Evolutionary conservation across 2,888 invertebrate genomes (phyloP), one percentile per base, ranked within the genome.

Genomic region (Tetragonisca angustula): DNA sequence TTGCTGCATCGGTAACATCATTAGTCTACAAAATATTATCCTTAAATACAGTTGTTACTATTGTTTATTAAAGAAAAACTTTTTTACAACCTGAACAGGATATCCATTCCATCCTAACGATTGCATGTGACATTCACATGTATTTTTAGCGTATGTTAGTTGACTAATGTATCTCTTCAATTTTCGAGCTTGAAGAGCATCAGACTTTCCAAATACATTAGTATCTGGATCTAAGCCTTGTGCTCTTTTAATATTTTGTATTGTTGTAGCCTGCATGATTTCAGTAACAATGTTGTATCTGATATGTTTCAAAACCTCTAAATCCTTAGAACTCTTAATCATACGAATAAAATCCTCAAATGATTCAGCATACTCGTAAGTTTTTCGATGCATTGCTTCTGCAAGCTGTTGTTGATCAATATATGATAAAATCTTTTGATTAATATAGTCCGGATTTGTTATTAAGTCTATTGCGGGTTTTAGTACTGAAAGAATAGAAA

Each of bases 251-350:
- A 98, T 95, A 93, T 98, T 98, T 95, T 98, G 98, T 88, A 98
- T 96, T 1, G 98, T 98, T 24, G 98, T 98, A 0, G 98, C 98
- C 95, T 98, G 98, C 97, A 98, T 98, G 90, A 98, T 97, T 95
- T 98, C 98, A 67, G 97, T 97, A 9, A 98, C 97, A 88, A 98
- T 98, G 91, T 97, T 98, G 91, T 97, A 97, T 88, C 97, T 97
- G 93, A 98, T 97, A 92, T 97, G 96, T 93, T 97, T 97, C 65
- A 98, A 95, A 88, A 97, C 97, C 94, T 98, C 98, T 83, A 98
- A 95, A 94, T 97, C 98, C 88, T 96, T 96, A 86, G 97, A 97
- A 91, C 96, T 97, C 90, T 97, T 97, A 77, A 98, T 98, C 91
- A 98, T 96, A 88, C 97, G 96, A 84, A 98, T 96, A 94, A 98